phyloP scores from a whole-genome alignment of 2,113 vertebrate species.

The Hiodon alosoides region DNA sequence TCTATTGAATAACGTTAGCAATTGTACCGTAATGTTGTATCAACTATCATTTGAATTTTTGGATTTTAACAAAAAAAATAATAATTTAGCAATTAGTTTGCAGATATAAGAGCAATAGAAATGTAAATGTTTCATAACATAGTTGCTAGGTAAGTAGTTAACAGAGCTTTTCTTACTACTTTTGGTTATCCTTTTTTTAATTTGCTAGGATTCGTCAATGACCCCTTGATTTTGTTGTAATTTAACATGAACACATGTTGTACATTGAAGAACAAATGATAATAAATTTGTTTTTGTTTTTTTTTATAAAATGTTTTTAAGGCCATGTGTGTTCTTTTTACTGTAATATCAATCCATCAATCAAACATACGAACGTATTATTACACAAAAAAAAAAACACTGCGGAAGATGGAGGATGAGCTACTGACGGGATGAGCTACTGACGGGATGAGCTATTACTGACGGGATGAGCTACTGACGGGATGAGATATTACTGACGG shows the following conservation, averaged over 20 bases:
- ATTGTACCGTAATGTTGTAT: slow-evolving; percentile 90
- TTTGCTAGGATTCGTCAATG: slow-evolving; percentile 82
- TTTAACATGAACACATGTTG: slow-evolving; percentile 70
- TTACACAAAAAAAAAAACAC: background rate
- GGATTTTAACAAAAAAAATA: slow-evolving; percentile 61
- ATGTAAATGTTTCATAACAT: slow-evolving; percentile 73
- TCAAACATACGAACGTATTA: background rate
- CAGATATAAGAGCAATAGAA: slow-evolving; percentile 85
- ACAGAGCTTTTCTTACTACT: slow-evolving; percentile 62
- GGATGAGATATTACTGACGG: too few species aligned
- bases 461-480: too few species aligned
- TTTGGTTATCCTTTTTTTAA: slow-evolving; percentile 70
- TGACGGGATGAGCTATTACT: too few species aligned
- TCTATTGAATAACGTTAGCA: slow-evolving; percentile 77
- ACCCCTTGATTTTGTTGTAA: slow-evolving; percentile 75
- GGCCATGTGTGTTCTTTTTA: slow-evolving; percentile 43
- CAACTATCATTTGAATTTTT: slow-evolving; percentile 80
- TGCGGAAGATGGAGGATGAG: background rate
- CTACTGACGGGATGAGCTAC: too few species aligned
- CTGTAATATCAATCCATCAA: background rate
- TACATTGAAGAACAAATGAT: slow-evolving; percentile 70
- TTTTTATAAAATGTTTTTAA: slow-evolving; percentile 66
- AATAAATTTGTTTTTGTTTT: slow-evolving; percentile 83
- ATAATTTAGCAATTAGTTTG: slow-evolving; percentile 72
- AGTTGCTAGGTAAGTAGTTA: slow-evolving; percentile 61